Percentiles rank a stretch among this genome's conserved stretches.
These are phyloP conservation scores for Lepus europaeus DNA, from an alignment of 2,113 vertebrate genomes.

Conservation along the genomic window DNA sequence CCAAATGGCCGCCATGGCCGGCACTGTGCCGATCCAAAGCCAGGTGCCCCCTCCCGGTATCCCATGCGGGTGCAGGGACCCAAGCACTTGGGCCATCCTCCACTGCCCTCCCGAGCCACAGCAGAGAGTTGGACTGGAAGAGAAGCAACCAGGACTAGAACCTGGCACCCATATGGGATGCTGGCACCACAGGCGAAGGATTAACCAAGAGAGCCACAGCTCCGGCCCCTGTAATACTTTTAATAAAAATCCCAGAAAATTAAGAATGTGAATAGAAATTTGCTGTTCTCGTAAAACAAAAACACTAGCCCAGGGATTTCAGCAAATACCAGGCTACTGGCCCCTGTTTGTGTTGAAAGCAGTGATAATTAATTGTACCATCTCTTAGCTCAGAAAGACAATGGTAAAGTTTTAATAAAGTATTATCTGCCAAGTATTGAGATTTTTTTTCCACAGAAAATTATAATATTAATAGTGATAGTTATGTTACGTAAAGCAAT, in stretches of 20 bases:
- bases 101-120: too few relatives aligned
- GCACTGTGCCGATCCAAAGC: too few relatives aligned
- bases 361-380: slow-evolving; percentile 3
- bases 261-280: slow-evolving; percentile 9
- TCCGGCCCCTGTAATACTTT: not conserved
- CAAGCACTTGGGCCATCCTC: too few relatives aligned
- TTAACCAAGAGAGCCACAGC: too few relatives aligned
- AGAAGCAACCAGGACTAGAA: too few relatives aligned
- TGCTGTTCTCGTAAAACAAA: slow-evolving; percentile 22
- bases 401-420: slow-evolving; percentile 49
- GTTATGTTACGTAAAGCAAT: not conserved
- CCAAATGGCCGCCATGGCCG: too few relatives aligned
- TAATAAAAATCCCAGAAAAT: slow-evolving; percentile 54
- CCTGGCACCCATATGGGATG: too few relatives aligned
- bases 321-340: not conserved
- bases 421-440: slow-evolving; percentile 3
- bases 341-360: not conserved
- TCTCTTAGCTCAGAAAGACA: slow-evolving; percentile 29
- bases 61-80: too few relatives aligned
- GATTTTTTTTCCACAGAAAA: slow-evolving; percentile 41
- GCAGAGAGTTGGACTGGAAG: too few relatives aligned
- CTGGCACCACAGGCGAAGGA: too few relatives aligned
- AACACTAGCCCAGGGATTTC: not conserved
- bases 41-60: too few relatives aligned
- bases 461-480: slow-evolving; percentile 5